Evolutionary conservation across 1,140 invertebrate genomes (phyloP).

Genomic region (Halotydeus destructor): DNA sequence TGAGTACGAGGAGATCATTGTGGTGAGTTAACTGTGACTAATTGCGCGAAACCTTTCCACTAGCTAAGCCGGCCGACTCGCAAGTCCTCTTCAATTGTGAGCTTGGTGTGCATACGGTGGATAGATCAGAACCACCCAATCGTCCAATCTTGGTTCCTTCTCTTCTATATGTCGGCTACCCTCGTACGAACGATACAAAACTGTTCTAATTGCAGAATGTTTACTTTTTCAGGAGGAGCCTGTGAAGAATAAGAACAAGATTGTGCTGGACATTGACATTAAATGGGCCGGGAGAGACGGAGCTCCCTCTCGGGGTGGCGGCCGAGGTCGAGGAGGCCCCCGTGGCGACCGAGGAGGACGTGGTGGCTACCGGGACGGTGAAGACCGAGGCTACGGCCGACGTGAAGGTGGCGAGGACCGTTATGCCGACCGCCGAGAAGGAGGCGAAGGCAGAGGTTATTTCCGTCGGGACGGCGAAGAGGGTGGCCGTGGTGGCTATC

Average conservation of each 20-base stretch:
- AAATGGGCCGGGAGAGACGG: conserved; percentile 38
- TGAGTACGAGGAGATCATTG: conserved; percentile 34
- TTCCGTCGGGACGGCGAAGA: conserved; percentile 14
- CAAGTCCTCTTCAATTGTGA: conserved; percentile 2
- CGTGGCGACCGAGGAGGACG: conserved; percentile 13
- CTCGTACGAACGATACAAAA: not conserved
- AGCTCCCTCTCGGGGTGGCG: conserved; percentile 43
- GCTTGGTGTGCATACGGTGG: not conserved
- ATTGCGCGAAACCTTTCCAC: not conserved
- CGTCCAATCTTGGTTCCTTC: not conserved
- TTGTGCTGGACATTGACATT: conserved; percentile 65
- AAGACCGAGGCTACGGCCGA: conserved; percentile 3
- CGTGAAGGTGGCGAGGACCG: conserved; percentile 7
- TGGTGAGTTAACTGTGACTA: conserved; percentile 10
- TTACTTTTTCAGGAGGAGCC: conserved; percentile 1
- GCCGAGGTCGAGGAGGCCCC: conserved; percentile 24
- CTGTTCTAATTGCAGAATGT: conserved; percentile 4
- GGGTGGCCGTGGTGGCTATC: conserved; percentile 18
- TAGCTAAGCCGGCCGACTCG: conserved; percentile 4
- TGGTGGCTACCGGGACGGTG: conserved; percentile 19
- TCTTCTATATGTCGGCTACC: not conserved
- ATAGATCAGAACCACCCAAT: not conserved
- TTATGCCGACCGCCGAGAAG: conserved; percentile 14
- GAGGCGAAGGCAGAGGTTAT: conserved; percentile 18
- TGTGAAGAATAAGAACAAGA: conserved; percentile 33